Percentiles rank a stretch among this genome's conserved stretches.
These are phyloP conservation scores for Ceratotherium simum DNA, from an alignment of 2,113 vertebrate species.

Conservation along the genomic window DNA sequence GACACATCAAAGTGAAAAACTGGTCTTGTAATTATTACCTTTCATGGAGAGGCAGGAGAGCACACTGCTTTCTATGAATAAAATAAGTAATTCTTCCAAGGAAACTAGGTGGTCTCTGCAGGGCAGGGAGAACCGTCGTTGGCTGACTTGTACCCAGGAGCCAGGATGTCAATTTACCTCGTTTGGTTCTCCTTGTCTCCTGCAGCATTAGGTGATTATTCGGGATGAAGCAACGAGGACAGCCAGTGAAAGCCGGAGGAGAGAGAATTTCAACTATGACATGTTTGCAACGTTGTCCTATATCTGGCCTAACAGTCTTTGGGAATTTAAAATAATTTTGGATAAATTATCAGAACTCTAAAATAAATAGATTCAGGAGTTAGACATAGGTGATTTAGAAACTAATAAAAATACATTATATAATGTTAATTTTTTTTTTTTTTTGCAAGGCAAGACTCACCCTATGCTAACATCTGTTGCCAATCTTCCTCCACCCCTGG, in stretches of 20 bases:
- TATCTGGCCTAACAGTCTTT: neutral
- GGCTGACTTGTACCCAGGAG: slow-evolving; percentile 24
- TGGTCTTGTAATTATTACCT: slow-evolving; percentile 16
- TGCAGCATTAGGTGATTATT: neutral
- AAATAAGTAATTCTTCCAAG: slow-evolving; percentile 26
- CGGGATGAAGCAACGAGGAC: slow-evolving; percentile 36
- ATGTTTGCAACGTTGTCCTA: slow-evolving; percentile 27
- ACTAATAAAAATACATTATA: neutral
- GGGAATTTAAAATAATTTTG: slow-evolving; percentile 60
- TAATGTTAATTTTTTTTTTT: neutral
- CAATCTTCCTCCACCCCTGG: too few species aligned
- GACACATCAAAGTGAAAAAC: slow-evolving; percentile 24
- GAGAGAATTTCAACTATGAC: slow-evolving; percentile 40
- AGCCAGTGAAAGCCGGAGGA: neutral
- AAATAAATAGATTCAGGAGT: slow-evolving; percentile 42
- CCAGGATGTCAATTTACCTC: slow-evolving; percentile 36
- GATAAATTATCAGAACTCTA: slow-evolving; percentile 4
- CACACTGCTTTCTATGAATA: neutral
- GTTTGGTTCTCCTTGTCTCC: slow-evolving; percentile 15
- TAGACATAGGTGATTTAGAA: slow-evolving; percentile 22
- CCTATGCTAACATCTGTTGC: too few species aligned
- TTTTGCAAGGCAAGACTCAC: too few species aligned
- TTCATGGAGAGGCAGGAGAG: neutral
- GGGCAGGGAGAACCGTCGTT: slow-evolving; percentile 4
- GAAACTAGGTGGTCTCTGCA: neutral